These are phyloP conservation scores for Diabrotica virgifera DNA, from an alignment of 1,140 invertebrate species.

Conservation along the genomic window DNA sequence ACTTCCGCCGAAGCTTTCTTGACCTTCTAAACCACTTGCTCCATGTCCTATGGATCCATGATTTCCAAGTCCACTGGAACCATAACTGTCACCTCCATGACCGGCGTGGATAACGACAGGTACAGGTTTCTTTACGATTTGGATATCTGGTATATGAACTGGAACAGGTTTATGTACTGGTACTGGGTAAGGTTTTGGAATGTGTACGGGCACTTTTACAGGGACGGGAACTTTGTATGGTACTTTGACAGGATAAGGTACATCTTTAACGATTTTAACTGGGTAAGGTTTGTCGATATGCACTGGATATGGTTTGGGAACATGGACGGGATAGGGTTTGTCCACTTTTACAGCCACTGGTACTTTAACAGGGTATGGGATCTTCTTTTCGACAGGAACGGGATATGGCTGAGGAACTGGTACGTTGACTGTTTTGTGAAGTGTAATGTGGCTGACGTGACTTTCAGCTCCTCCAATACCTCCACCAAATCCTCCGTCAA, in stretches of 20 bases:
- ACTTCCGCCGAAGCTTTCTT: slow-evolving; percentile 20
- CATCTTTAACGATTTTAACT: slow-evolving; percentile 54
- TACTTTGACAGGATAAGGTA: slow-evolving; percentile 54
- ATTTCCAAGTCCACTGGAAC: slow-evolving; percentile 16
- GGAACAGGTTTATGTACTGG: slow-evolving; percentile 43
- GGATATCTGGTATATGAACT: slow-evolving; percentile 48
- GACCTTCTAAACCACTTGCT: slow-evolving; percentile 21
- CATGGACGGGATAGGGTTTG: slow-evolving; percentile 41
- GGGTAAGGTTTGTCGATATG: slow-evolving; percentile 54
- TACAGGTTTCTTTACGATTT: slow-evolving; percentile 58
- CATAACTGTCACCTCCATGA: slow-evolving; percentile 22
- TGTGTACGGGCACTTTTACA: slow-evolving; percentile 46
- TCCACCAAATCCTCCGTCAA: slow-evolving; percentile 9
- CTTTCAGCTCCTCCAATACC: slow-evolving; percentile 20
- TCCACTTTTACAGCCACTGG: slow-evolving; percentile 44
- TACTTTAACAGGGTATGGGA: slow-evolving; percentile 41
- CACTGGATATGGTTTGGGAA: slow-evolving; percentile 43
- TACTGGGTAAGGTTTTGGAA: slow-evolving; percentile 46
- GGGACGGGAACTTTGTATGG: slow-evolving; percentile 58
- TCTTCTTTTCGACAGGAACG: slow-evolving; percentile 43
- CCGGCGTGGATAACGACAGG: slow-evolving; percentile 50
- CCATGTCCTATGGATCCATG: slow-evolving; percentile 28
- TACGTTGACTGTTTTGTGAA: slow-evolving; percentile 35
- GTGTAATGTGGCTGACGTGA: slow-evolving; percentile 36
- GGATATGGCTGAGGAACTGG: slow-evolving; percentile 45